These are phyloP conservation scores for Lamellibrachia satsuma DNA, from an alignment of 2,888 invertebrate genomes.

Conservation along the genomic window DNA sequence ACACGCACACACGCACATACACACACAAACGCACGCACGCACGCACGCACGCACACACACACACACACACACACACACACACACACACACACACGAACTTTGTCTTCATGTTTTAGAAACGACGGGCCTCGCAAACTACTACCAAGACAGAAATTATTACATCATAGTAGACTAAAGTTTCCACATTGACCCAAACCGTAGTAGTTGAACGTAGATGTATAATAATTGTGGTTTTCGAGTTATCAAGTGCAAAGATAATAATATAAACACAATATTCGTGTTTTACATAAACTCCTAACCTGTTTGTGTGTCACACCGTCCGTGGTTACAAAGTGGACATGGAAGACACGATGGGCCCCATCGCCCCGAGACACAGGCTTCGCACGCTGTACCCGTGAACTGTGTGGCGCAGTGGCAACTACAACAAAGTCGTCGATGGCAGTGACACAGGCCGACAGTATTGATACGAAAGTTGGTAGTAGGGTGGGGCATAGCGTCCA, in stretches of 20 bases:
- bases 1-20: accelerated
- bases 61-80: too few species aligned
- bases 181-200: too few species aligned
- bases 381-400: conserved; percentile 30
- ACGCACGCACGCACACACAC: accelerated
- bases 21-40: accelerated
- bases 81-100: background rate
- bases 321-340: conserved; percentile 41
- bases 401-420: conserved; percentile 29
- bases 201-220: too few species aligned
- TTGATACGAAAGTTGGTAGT: background rate
- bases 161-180: background rate
- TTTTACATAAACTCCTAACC: conserved; percentile 30
- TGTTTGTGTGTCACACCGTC: conserved; percentile 35
- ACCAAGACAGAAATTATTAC: background rate
- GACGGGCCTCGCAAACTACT: background rate
- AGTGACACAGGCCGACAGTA: background rate
- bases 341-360: conserved; percentile 36
- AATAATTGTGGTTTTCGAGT: too few species aligned
- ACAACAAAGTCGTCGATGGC: background rate
- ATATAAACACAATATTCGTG: background rate
- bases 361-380: conserved; percentile 22
- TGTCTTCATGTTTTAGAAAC: background rate
- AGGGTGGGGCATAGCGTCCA: background rate
- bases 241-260: background rate